phyloP scores from a whole-genome alignment of 2,888 invertebrate genomes.

The Drosophila borborema region DNA sequence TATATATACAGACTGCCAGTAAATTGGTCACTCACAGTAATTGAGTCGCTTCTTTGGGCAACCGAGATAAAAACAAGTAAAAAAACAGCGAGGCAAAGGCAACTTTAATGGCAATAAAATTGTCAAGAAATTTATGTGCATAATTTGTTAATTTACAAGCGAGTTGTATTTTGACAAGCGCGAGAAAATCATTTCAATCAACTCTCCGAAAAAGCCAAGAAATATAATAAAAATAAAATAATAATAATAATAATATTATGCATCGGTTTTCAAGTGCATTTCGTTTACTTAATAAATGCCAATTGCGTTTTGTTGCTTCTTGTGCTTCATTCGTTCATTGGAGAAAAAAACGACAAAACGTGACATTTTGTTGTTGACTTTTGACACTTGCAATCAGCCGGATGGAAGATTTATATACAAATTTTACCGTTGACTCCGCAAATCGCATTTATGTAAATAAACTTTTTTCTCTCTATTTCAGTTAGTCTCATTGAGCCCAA shows the following conservation, averaged over 20 bases:
- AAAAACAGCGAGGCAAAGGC: conserved; percentile 25
- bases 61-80: background rate
- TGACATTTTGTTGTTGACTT: conserved; percentile 78
- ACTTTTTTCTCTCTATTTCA: conserved; percentile 10
- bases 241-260: conserved; percentile 32
- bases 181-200: conserved; percentile 70
- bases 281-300: conserved; percentile 73
- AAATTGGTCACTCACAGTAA: conserved; percentile 68
- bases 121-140: conserved; percentile 60
- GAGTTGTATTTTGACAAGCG: conserved; percentile 67
- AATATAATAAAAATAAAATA: conserved; percentile 4
- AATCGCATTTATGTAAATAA: conserved; percentile 59
- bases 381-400: conserved; percentile 75
- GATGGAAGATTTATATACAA: conserved; percentile 64
- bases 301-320: conserved; percentile 43
- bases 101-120: conserved; percentile 60
- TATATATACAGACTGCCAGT: conserved; percentile 23
- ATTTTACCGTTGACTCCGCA: conserved; percentile 47
- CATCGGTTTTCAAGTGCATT: conserved; percentile 61
- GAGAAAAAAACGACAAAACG: conserved; percentile 67
- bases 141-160: conserved; percentile 71
- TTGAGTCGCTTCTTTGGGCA: conserved; percentile 54
- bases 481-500: conserved; percentile 16
- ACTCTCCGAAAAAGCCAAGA: conserved; percentile 14
- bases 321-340: conserved; percentile 34